Conservation (phyloP, 2,113 vertebrate species). For the Fregata magnificens region DNA sequence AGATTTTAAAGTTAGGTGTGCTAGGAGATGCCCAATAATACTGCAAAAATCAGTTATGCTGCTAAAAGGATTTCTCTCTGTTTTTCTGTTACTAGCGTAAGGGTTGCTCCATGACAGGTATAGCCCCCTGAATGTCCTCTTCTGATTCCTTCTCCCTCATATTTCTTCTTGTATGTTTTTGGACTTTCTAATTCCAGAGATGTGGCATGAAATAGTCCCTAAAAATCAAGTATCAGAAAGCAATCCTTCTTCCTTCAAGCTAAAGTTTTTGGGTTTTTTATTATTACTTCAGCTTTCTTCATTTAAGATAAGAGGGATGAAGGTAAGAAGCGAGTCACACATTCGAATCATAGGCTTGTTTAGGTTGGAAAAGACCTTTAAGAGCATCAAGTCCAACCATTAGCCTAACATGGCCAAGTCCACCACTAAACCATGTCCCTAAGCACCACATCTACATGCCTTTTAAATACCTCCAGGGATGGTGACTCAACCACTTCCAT, state of each 20-base stretch:
- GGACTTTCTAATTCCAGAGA: not conserved
- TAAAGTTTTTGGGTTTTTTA: not conserved
- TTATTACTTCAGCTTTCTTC: not conserved
- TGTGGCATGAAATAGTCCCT: not conserved
- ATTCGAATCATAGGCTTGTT: not conserved
- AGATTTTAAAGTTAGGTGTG: not conserved
- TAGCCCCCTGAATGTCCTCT: not conserved
- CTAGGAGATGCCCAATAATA: not conserved
- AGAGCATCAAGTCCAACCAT: no score
- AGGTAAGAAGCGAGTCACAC: not conserved
- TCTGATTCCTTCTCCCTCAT: not conserved
- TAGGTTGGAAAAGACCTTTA: no score
- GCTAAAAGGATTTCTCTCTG: not conserved
- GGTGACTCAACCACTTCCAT: no score
- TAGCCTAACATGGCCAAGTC: no score
- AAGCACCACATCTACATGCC: no score
- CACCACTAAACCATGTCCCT: no score
- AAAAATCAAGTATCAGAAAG: not conserved
- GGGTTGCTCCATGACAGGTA: not conserved
- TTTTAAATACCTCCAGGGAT: no score
- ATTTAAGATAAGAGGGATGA: not conserved
- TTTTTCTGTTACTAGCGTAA: not conserved
- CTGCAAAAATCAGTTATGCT: not conserved
- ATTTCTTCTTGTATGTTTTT: not conserved
- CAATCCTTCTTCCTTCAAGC: not conserved